Conservation (phyloP, 2,888 invertebrate species). For the Conistra vaccinii region DNA sequence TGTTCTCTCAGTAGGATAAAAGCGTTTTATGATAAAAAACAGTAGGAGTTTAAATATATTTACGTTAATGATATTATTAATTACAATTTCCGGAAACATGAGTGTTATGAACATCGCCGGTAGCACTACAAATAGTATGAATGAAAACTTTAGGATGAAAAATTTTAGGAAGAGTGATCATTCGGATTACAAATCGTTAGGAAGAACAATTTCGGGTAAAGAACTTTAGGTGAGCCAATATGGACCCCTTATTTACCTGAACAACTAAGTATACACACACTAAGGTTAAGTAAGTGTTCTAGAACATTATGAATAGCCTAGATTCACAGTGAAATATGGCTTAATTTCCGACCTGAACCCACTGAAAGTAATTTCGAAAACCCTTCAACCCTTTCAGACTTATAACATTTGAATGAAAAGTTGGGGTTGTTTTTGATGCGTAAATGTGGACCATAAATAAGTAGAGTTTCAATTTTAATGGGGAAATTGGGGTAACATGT, state of each 20-base stretch:
- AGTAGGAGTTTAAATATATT: too few relatives aligned
- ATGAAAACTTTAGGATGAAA: too few relatives aligned
- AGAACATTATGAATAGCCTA: constrained; percentile 50
- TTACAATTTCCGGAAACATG: too few relatives aligned
- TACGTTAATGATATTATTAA: too few relatives aligned
- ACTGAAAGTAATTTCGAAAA: constrained; percentile 70
- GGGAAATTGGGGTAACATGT: constrained; percentile 62
- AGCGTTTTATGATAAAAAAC: too few relatives aligned
- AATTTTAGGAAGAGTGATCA: too few relatives aligned
- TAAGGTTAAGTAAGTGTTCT: constrained; percentile 14
- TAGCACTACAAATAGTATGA: too few relatives aligned
- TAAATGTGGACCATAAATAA: constrained; percentile 62
- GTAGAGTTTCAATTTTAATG: constrained; percentile 62
- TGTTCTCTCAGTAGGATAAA: too few relatives aligned
- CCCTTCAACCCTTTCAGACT: constrained; percentile 62
- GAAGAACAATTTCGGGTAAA: too few relatives aligned
- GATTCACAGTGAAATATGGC: constrained; percentile 63
- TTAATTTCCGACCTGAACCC: constrained; percentile 69
- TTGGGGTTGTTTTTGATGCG: constrained; percentile 64
- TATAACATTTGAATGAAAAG: constrained; percentile 64
- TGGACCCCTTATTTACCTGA: constrained; percentile 29
- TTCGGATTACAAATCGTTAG: too few relatives aligned
- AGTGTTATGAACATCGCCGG: too few relatives aligned
- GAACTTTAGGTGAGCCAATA: too few relatives aligned
- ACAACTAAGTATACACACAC: background rate